Base-by-base conservation (phyloP, 2,888 invertebrate genomes). In the Thecocarcelia acutangulata region DNA sequence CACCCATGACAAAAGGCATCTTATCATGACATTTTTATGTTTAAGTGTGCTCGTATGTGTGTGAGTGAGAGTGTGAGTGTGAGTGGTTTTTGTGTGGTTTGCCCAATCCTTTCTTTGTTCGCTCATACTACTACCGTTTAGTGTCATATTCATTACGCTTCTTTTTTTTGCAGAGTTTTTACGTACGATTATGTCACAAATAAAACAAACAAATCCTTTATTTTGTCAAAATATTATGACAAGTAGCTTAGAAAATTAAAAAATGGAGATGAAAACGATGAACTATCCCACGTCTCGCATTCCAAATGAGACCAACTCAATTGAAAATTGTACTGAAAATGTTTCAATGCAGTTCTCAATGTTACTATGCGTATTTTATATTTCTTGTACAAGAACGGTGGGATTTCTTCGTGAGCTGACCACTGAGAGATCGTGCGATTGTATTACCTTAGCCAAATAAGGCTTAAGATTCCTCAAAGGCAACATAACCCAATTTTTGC, bases 161-260 rank as follows among this genome's bases (percentile, higher is more conserved):
- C 19, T 48, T 56, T 46, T 56, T 59, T 21, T 56, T 56, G 19
- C 33, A 37, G 1, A 50, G 28, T n/a, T 42, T 48, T 12, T 9
- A 48, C 9, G 61, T 54, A 74, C 74, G 70, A 80, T 69, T 59
- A 69, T 72, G 72, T 66, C 74, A 68, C 52, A 46, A 64, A 56
- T 63, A 69, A 24, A 80, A 59, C 44, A 78, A 69, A 74, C 50
- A 69, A 68, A 48, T 72, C 80, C 63, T 76, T 80, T 73, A 79
- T 80, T 79, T 76, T 76, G 75, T 70, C 80, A 79, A 83, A 83
- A 75, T 80, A 56, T 83, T 75, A 66, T 69, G 80, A 79, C 68
- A 83, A 75, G 59, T 68, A 61, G 72, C 52, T 80, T 44, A 69
- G 72, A 33, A n/a, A 19, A 78, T 75, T 44, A 52, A 64, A 37